A percentile compares a stretch with the other conserved stretches of the same genome.
Conservation (phyloP, 2,888 invertebrate genomes). For the Prosopocoilus inquinatus region DNA sequence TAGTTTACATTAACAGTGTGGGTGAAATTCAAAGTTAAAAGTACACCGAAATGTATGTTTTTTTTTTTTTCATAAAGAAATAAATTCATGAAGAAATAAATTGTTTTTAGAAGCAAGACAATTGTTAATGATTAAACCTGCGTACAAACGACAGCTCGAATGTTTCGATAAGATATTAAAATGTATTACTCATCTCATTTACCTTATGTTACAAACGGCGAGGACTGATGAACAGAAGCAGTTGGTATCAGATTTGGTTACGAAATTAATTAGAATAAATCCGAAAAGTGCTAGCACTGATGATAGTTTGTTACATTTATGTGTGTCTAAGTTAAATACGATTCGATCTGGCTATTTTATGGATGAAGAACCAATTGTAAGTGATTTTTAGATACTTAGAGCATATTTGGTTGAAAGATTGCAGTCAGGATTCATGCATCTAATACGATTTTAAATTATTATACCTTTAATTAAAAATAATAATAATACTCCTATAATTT, state of each 20-base stretch:
- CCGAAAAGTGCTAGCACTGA: conserved; percentile 68
- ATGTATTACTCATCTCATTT: conserved; percentile 75
- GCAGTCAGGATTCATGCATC: too few relatives aligned
- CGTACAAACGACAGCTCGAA: conserved; percentile 75
- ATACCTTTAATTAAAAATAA: background rate
- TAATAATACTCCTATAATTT: conserved; percentile 18
- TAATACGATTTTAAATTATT: background rate
- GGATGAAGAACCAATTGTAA: conserved; percentile 60
- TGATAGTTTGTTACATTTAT: conserved; percentile 83
- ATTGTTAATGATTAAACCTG: conserved; percentile 61
- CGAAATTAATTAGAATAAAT: conserved; percentile 60
- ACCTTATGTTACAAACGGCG: conserved; percentile 65
- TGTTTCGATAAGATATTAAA: conserved; percentile 79
- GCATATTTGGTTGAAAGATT: background rate
- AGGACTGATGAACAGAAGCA: conserved; percentile 53
- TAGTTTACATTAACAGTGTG: too few relatives aligned
- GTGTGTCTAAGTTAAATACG: conserved; percentile 74
- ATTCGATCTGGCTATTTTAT: conserved; percentile 75
- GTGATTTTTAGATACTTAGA: conserved; percentile 20
- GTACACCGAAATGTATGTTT: background rate
- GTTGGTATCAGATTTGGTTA: conserved; percentile 53
- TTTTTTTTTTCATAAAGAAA: too few relatives aligned
- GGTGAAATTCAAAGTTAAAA: too few relatives aligned
- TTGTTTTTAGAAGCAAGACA: conserved; percentile 53
- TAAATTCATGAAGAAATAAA: too few relatives aligned